Percentiles rank a stretch among this genome's conserved stretches.
These are phyloP conservation scores for Dasypogon diadema DNA, from an alignment of 2,888 invertebrate genomes.

Conservation along the genomic window DNA sequence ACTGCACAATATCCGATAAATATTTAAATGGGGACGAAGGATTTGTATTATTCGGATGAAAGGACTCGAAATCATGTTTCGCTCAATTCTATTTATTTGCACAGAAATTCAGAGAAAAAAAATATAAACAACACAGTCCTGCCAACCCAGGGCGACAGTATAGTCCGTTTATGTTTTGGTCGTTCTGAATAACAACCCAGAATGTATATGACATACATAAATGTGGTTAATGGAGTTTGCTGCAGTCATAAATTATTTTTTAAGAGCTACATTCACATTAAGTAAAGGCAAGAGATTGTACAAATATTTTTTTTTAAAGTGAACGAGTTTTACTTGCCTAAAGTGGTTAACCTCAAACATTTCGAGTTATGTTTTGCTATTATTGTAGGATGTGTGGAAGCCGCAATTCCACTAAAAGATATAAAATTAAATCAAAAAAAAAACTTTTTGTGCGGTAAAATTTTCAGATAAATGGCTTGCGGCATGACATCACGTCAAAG, in stretches of 20 bases:
- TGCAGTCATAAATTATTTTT: constrained; percentile 41
- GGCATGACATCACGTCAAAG: no score
- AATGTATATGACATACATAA: constrained; percentile 37
- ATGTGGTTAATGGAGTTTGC: constrained; percentile 34
- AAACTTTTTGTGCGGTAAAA: no score
- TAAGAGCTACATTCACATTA: constrained; percentile 15
- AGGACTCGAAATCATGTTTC: constrained; percentile 30
- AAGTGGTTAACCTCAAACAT: no score
- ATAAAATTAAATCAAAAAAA: no score
- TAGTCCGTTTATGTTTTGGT: neutral
- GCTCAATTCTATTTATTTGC: constrained; percentile 18
- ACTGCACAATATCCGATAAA: constrained; percentile 24
- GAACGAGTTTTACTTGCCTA: no score
- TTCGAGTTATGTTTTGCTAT: no score
- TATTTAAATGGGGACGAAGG: constrained; percentile 28
- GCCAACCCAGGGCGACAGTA: no score
- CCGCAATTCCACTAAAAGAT: no score
- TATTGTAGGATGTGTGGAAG: no score
- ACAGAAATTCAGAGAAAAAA: constrained; percentile 34
- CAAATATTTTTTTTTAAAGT: neutral
- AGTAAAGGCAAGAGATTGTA: constrained; percentile 11
- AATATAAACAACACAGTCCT: neutral
- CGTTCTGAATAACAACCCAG: neutral
- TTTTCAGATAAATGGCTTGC: no score
- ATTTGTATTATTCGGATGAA: constrained; percentile 22